These are phyloP conservation scores for Protonemura montana DNA, from an alignment of 2,888 invertebrate genomes.

Conservation along the genomic window DNA sequence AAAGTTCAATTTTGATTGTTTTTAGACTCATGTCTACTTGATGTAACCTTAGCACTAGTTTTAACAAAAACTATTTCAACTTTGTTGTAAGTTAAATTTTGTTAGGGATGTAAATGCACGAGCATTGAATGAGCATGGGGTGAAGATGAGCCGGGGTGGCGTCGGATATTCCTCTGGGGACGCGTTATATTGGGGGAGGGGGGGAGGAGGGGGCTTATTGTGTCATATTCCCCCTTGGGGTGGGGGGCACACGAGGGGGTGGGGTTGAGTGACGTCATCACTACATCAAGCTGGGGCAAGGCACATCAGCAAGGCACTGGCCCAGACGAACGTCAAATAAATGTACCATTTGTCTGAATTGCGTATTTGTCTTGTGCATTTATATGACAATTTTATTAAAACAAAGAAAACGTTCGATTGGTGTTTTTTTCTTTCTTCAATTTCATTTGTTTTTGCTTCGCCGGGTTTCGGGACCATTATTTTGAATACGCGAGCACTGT, in stretches of 20 bases:
- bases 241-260: not conserved
- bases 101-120: too few relatives aligned
- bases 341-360: too few relatives aligned
- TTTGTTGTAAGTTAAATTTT: too few relatives aligned
- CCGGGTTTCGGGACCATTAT: not conserved
- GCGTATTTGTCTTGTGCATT: not conserved
- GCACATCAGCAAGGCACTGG: not conserved
- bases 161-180: not conserved
- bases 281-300: not conserved
- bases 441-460: not conserved
- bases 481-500: not conserved
- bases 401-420: not conserved
- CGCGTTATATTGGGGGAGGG: not conserved
- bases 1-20: too few relatives aligned
- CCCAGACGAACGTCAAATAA: not conserved
- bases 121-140: too few relatives aligned
- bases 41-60: too few relatives aligned
- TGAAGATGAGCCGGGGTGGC: too few relatives aligned
- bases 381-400: not conserved
- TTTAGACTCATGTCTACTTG: too few relatives aligned
- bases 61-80: too few relatives aligned
- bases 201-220: not conserved
- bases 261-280: not conserved
- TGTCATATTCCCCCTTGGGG: not conserved
- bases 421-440: not conserved